Evolutionary conservation across 2,113 vertebrate species (phyloP).

Genomic region (Cyprinodon brontotheroides): DNA sequence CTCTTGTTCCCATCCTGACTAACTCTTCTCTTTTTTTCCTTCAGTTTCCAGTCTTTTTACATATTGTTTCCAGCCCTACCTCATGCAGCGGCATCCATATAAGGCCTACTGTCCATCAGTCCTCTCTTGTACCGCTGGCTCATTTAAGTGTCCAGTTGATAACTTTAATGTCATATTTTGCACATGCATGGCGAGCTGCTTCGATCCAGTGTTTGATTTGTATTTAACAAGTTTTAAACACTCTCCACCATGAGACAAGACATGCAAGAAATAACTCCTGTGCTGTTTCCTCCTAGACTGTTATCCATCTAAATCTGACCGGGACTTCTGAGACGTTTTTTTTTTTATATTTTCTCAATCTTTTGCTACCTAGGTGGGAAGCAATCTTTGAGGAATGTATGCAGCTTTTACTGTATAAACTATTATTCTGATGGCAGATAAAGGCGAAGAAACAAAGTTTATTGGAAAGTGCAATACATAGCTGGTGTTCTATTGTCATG

Average conservation of each 20-base stretch:
- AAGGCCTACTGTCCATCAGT: constrained; percentile 54
- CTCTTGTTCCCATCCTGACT: constrained; percentile 78
- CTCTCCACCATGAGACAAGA: constrained; percentile 45
- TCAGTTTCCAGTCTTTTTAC: constrained; percentile 51
- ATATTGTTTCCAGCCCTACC: constrained; percentile 40
- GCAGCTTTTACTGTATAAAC: constrained; percentile 36
- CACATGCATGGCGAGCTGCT: constrained; percentile 53
- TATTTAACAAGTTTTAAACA: constrained; percentile 57
- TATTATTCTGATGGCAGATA: constrained; percentile 52
- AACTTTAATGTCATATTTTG: constrained; percentile 65
- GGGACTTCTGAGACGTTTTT: constrained; percentile 27
- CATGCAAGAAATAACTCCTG: constrained; percentile 59
- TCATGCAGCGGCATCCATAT: constrained; percentile 46
- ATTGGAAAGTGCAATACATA: constrained; percentile 29
- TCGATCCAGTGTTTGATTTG: constrained; percentile 55
- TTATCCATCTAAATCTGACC: constrained; percentile 55
- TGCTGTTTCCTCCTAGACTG: constrained; percentile 49
- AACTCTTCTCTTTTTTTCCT: constrained; percentile 71
- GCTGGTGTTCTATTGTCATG: constrained; percentile 45
- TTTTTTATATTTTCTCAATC: not conserved
- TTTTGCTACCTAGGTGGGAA: constrained; percentile 38
- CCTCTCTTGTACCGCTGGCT: constrained; percentile 59
- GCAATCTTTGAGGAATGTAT: constrained; percentile 52
- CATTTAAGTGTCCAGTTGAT: constrained; percentile 55
- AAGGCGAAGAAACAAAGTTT: constrained; percentile 32